These are phyloP conservation scores for Pleuronectes platessa DNA, from an alignment of 2,113 vertebrate species.

Conservation along the genomic window DNA sequence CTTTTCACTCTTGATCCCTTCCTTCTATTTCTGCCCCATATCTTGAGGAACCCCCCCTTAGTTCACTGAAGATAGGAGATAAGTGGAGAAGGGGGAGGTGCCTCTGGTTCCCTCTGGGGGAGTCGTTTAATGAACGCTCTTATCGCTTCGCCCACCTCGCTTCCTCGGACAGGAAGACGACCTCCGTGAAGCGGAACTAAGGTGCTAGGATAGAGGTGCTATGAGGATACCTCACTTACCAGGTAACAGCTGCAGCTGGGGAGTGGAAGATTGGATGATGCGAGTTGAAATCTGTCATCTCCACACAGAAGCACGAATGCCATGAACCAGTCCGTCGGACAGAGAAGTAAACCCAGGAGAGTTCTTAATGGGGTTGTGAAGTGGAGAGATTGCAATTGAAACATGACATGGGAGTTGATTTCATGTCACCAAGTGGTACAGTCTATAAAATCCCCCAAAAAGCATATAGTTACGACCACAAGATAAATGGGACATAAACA, in stretches of 20 bases:
- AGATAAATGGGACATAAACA: too few species aligned
- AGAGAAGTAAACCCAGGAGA: slow-evolving; percentile 1
- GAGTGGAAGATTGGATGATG: background rate
- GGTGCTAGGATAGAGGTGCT: slow-evolving; percentile 6
- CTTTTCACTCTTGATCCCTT: slow-evolving; percentile 23
- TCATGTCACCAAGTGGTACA: background rate
- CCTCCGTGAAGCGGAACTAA: slow-evolving; percentile 46
- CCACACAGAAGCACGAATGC: background rate
- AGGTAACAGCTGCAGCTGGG: background rate
- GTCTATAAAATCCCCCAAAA: background rate
- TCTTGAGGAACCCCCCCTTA: slow-evolving; percentile 13
- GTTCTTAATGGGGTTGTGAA: slow-evolving; percentile 11
- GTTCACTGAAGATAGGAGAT: slow-evolving; percentile 36
- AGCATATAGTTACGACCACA: background rate
- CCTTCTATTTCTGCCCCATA: slow-evolving; percentile 7
- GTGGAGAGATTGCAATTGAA: slow-evolving; percentile 19
- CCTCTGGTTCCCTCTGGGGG: slow-evolving; percentile 25
- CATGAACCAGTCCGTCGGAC: background rate
- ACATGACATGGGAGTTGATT: slow-evolving; percentile 1
- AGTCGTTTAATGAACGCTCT: slow-evolving; percentile 49
- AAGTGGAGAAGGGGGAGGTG: slow-evolving; percentile 15
- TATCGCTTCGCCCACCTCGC: slow-evolving; percentile 26
- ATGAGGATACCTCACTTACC: slow-evolving; percentile 27
- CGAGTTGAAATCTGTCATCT: background rate
- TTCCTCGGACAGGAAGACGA: slow-evolving; percentile 33